Evolutionary conservation across 2,797 vertebrate genomes (phyloP), one percentile per base, ranked within the genome.

Genomic region (Lagodon rhomboides): DNA sequence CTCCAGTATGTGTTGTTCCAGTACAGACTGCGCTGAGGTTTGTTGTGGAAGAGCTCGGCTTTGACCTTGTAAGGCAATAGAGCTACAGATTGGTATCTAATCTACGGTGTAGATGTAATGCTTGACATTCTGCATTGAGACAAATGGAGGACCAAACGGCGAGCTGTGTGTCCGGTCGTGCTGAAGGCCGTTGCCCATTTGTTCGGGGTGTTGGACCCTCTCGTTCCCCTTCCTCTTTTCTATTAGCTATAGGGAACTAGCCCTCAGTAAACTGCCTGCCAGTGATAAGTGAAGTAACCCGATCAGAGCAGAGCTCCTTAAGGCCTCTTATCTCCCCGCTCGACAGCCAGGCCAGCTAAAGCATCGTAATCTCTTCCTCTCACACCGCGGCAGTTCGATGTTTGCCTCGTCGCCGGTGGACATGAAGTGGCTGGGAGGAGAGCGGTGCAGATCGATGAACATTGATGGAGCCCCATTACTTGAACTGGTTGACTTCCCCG

Each of bases 281-380:
- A 77, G 87, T 84, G 93, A 93, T 92, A 91, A 92, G 92, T 88
- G 93, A 86, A 90, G 82, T 79, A 80, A 92, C 87, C 89, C 76
- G 85, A 92, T 91, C 87, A 92, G 88, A 81, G 83, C 76, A 73
- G 79, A 91, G 84, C 87, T 89, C 82, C 79, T 87, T 94, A 86
- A 90, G 90, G 83, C 89, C 80, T 84, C 93, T 95, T 94, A 94
- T 91, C 93, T 93, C 72, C 38, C 73, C 9, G 61, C 83, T 84
- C 62, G 47, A 75, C 80, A 90, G 85, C 85, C 82, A 87, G 89
- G 82, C 90, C 84, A 64, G 84, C 80, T 80, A 78, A 89, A 72
- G 91, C 80, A 82, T 53, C 51, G 83, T 91, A 93, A 93, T 92
- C 91, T 91, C 85, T 73, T 53, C 80, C 71, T 63, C 87, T 81